These are phyloP conservation scores for Otis tarda DNA, from an alignment of 2,113 vertebrate species.

Conservation along the genomic window DNA sequence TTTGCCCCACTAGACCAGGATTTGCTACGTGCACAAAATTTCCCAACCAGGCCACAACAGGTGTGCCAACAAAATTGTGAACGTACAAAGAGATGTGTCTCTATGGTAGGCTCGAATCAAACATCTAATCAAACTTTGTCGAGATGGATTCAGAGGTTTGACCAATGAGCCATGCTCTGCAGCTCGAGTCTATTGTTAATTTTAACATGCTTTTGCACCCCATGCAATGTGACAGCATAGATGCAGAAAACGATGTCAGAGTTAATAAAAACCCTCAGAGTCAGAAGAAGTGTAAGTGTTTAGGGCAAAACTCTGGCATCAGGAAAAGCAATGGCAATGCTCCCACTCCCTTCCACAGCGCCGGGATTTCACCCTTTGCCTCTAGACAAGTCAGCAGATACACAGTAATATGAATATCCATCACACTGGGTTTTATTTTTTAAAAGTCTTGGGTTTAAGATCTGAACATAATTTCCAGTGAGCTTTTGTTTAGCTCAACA, in stretches of 20 bases:
- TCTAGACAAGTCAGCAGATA: background rate
- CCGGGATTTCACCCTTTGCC: background rate
- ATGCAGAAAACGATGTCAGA: background rate
- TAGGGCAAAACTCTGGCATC: slow-evolving; percentile 21
- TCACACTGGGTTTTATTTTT: background rate
- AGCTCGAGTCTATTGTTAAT: background rate
- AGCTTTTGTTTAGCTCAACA: slow-evolving; percentile 41
- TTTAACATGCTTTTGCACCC: background rate
- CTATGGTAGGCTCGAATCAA: background rate
- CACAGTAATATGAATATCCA: background rate
- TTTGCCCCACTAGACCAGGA: background rate
- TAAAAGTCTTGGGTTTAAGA: background rate
- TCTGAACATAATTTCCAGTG: background rate
- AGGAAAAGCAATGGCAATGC: background rate
- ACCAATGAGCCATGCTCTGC: background rate
- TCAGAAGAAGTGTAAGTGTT: background rate
- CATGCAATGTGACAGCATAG: background rate
- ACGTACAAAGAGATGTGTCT: background rate
- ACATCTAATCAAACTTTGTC: background rate
- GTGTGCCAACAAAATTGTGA: background rate
- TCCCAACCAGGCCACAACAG: background rate
- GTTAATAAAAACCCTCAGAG: background rate
- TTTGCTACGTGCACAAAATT: slow-evolving; percentile 7
- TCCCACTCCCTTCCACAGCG: background rate
- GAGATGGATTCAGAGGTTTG: background rate